Base-by-base conservation (phyloP, 1,140 invertebrate species). In the Drosophila pruinosa region DNA sequence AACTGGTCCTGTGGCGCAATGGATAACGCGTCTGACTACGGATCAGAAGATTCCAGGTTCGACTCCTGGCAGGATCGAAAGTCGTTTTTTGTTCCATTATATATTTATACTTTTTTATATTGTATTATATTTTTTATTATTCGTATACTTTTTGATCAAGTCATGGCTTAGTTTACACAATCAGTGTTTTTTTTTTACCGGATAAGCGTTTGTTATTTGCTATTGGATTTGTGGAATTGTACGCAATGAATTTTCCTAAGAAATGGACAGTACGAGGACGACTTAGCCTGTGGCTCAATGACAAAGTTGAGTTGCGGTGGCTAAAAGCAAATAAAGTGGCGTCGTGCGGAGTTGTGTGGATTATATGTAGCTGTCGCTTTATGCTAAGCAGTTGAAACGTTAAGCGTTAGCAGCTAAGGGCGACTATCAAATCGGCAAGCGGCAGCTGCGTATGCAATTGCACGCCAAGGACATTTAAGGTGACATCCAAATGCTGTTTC, bases 1-100 rank as follows among this genome's bases (percentile, higher is more conserved):
- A 34, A 12, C n/a, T 10, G 93, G 93, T 93, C 93, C 92, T 93
- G 94, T 94, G 94, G 94, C 94, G 94, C 94, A 94, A 94, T 93
- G 94, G 94, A 94, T 94, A 94, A 94, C 94, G 94, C 94, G 94
- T 94, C 93, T 91, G 94, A 94, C 94, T 94, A 94, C 93, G 93
- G 94, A 94, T 94, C 94, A 94, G 93, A 94, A 94, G 94, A 94
- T 94, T 94, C 93, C 93, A 94, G 93, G 94, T 94, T 94, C 93
- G 93, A 94, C 93, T 94, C 94, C 93, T 94, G 93, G 93, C 94
- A 93, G 92, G 93, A 93, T 94, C 93, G 93, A 21, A 41, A 5
- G n/a, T n/a, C n/a, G n/a, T n/a, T 34, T 34, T 34, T 34, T 12
- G n/a, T 34, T n/a, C n/a, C n/a, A n/a, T 34, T 34, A 2, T 34